Evolutionary conservation across 1,140 invertebrate genomes (phyloP).

Genomic region (Drosophila murphyi): DNA sequence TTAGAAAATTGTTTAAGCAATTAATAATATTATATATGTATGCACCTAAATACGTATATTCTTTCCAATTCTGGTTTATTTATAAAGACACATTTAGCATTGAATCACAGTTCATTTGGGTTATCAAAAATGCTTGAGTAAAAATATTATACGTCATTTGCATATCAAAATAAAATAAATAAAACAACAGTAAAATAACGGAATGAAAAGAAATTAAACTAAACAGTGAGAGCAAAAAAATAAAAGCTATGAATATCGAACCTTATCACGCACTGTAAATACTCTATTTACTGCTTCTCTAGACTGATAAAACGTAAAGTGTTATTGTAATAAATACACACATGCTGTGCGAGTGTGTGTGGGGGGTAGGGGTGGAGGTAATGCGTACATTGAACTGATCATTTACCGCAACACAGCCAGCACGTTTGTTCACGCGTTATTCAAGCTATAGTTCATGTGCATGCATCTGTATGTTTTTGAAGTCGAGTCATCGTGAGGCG

Average conservation of each 20-base stretch:
- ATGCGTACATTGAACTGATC: conserved; percentile 51
- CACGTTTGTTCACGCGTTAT: conserved; percentile 17
- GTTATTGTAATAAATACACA: neutral
- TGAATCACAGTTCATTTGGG: conserved; percentile 37
- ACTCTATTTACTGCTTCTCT: conserved; percentile 4
- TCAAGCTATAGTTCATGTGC: neutral
- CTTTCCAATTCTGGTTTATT: conserved; percentile 16
- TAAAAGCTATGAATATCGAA: conserved; percentile 7
- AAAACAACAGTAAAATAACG: neutral
- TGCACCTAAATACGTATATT: neutral
- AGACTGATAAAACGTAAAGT: conserved; percentile 7
- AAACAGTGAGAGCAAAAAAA: conserved; percentile 4
- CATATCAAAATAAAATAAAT: neutral
- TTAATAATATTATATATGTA: conserved; percentile 11
- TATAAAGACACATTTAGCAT: conserved; percentile 42
- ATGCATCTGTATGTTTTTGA: conserved; percentile 6
- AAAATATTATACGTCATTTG: conserved; percentile 38
- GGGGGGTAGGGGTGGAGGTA: neutral
- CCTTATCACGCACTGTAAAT: conserved; percentile 24
- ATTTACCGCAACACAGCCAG: neutral
- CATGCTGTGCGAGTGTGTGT: too few species aligned
- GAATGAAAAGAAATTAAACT: neutral
- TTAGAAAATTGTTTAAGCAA: conserved; percentile 49
- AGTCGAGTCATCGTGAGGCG: conserved; percentile 40
- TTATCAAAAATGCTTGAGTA: conserved; percentile 51